A percentile compares a stretch with the other conserved stretches of the same genome.
These are phyloP conservation scores for Larimichthys crocea DNA, from an alignment of 2,113 vertebrate genomes.

Conservation along the genomic window DNA sequence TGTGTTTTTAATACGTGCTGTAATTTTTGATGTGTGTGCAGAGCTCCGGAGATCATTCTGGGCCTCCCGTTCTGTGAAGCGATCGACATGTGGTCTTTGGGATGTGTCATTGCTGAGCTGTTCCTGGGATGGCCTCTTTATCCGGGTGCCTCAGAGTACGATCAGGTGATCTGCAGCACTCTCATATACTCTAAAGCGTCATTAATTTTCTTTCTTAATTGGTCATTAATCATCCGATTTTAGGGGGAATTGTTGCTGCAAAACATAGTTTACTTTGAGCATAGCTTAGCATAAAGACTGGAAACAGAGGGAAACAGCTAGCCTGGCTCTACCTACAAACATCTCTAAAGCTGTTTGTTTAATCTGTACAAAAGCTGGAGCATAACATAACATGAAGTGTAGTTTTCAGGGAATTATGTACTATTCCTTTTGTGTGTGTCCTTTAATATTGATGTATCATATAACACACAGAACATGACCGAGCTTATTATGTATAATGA, in stretches of 20 bases:
- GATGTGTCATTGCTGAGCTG: conserved; percentile 97
- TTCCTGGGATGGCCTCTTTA: conserved; percentile 98
- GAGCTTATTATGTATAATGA: no score
- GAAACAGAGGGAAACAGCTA: neutral
- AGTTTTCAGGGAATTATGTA: no score
- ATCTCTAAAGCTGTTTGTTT: no score
- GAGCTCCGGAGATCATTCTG: conserved; percentile 97
- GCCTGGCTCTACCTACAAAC: neutral
- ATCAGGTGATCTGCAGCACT: conserved; percentile 89
- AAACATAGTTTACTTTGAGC: neutral
- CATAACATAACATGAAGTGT: no score
- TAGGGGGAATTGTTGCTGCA: no score
- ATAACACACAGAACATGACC: no score
- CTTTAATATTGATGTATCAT: no score
- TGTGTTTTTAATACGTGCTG: neutral
- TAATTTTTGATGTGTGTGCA: conserved; percentile 58
- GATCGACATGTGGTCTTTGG: conserved; percentile 99
- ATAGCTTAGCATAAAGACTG: neutral
- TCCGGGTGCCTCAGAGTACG: conserved; percentile 97
- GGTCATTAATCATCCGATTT: neutral
- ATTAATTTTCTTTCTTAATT: neutral
- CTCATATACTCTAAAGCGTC: neutral
- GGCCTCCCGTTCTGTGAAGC: conserved; percentile 97
- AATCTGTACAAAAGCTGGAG: no score
- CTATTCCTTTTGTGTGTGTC: no score